Evolutionary conservation across 2,113 vertebrate genomes (phyloP).

Genomic region (Scatophagus argus): DNA sequence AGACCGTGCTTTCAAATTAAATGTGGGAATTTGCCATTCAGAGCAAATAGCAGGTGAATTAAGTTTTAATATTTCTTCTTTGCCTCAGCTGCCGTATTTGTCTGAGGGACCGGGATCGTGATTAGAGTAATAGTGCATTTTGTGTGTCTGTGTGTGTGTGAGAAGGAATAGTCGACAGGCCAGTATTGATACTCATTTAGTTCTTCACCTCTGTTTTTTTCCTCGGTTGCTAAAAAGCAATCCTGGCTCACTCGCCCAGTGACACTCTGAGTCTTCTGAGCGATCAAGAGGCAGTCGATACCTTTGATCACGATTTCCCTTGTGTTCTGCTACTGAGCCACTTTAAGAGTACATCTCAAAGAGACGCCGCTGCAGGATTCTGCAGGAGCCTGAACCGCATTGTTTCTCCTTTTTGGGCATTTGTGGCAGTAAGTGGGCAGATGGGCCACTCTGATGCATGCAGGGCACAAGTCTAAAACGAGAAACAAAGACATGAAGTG

Average conservation of each 20-base stretch:
- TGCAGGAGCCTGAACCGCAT: background rate
- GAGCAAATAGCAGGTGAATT: slow-evolving; percentile 52
- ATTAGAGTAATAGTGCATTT: slow-evolving; percentile 26
- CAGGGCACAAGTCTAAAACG: background rate
- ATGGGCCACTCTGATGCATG: background rate
- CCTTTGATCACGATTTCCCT: slow-evolving; percentile 50
- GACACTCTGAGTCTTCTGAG: slow-evolving; percentile 44
- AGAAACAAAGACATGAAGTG: background rate
- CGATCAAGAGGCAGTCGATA: slow-evolving; percentile 55
- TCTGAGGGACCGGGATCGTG: slow-evolving; percentile 23
- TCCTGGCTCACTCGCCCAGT: slow-evolving; percentile 41
- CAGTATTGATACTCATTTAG: slow-evolving; percentile 52
- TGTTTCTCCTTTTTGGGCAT: background rate
- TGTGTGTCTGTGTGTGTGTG: slow-evolving; percentile 1
- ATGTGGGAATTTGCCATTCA: slow-evolving; percentile 44
- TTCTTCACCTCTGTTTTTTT: slow-evolving; percentile 38
- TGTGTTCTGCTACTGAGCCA: slow-evolving; percentile 32
- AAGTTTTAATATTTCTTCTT: slow-evolving; percentile 50
- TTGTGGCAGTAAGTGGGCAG: background rate
- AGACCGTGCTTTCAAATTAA: slow-evolving; percentile 19
- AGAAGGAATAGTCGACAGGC: background rate
- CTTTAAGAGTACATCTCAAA: slow-evolving; percentile 17
- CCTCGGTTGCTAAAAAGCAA: slow-evolving; percentile 48
- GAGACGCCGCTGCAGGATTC: background rate
- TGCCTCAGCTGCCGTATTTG: slow-evolving; percentile 42